Percentiles rank a stretch among this genome's conserved stretches.
Conservation (phyloP, 2,113 vertebrate genomes). For the Mola mola region DNA sequence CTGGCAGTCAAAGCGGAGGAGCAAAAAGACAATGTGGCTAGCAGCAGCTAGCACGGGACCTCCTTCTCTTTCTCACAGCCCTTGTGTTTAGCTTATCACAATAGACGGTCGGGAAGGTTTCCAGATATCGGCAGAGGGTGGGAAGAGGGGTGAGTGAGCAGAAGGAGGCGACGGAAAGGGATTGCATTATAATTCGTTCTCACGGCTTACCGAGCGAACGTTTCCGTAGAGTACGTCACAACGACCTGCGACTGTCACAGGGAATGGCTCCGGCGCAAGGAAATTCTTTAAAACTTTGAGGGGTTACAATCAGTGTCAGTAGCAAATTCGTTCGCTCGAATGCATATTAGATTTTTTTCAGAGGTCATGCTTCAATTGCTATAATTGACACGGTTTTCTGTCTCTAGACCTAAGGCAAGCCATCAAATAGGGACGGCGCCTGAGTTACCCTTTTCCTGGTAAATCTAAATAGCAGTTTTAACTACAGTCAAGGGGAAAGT, state of each 20-base stretch:
- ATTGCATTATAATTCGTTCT: conserved; percentile 51
- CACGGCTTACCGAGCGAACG: conserved; percentile 48
- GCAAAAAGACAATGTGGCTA: conserved; percentile 59
- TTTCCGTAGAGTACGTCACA: too few relatives aligned
- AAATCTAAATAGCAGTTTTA: conserved; percentile 30
- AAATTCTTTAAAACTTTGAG: too few relatives aligned
- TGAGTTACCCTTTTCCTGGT: conserved; percentile 29
- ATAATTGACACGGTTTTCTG: conserved; percentile 44
- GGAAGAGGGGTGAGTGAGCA: conserved; percentile 28
- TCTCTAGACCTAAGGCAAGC: conserved; percentile 28
- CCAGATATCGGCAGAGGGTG: conserved; percentile 59
- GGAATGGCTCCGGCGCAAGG: too few relatives aligned
- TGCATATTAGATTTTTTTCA: neutral
- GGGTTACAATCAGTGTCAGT: too few relatives aligned
- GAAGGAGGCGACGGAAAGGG: conserved; percentile 29
- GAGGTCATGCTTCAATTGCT: conserved; percentile 34
- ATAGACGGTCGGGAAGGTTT: conserved; percentile 61
- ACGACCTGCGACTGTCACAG: too few relatives aligned
- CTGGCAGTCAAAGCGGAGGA: conserved; percentile 56
- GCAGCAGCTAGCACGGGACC: conserved; percentile 53
- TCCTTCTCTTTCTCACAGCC: conserved; percentile 55
- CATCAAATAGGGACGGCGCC: conserved; percentile 48
- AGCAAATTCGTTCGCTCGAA: neutral
- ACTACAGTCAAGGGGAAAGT: too few relatives aligned
- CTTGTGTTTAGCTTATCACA: conserved; percentile 67